phyloP scores from a whole-genome alignment of 64 coral and sea anemone genomes.

The Catalaphyllia jardinei region DNA sequence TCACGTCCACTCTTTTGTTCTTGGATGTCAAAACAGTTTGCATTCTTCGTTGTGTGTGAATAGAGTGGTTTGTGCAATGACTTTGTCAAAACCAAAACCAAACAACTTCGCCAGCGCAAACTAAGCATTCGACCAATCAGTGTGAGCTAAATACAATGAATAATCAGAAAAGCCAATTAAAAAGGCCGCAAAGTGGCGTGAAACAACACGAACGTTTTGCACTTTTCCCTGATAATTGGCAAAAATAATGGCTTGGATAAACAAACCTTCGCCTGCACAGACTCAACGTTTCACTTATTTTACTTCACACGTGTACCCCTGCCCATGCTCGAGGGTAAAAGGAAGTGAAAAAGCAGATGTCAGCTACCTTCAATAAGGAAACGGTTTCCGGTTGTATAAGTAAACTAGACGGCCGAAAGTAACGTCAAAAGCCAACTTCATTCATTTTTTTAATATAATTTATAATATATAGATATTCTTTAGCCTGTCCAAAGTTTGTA shows the following conservation, averaged over 20 bases:
- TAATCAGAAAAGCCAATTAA: not conserved
- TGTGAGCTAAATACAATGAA: not conserved
- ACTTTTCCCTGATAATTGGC: not conserved
- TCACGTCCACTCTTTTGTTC: slow-evolving; percentile 10
- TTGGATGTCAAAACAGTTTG: slow-evolving; percentile 23
- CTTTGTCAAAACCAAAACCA: slow-evolving; percentile 15
- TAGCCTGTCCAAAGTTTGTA: too few species aligned
- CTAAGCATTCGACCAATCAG: not conserved
- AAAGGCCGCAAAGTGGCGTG: not conserved
- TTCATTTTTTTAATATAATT: too few species aligned
- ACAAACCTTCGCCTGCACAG: not conserved
- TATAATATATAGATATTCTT: too few species aligned
- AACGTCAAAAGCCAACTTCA: too few species aligned
- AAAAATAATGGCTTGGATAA: not conserved
- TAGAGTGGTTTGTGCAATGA: not conserved
- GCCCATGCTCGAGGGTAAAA: not conserved
- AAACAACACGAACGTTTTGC: not conserved
- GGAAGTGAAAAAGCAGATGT: too few species aligned
- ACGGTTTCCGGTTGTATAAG: too few species aligned
- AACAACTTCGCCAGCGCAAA: slow-evolving; percentile 14
- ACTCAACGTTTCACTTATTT: not conserved
- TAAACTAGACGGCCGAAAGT: too few species aligned
- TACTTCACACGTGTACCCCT: not conserved
- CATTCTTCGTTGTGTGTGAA: slow-evolving; percentile 8
- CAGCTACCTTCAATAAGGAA: too few species aligned